These are phyloP conservation scores for Diadema setosum DNA, from an alignment of 35 echinoderm and acorn worm species.

Conservation along the genomic window DNA sequence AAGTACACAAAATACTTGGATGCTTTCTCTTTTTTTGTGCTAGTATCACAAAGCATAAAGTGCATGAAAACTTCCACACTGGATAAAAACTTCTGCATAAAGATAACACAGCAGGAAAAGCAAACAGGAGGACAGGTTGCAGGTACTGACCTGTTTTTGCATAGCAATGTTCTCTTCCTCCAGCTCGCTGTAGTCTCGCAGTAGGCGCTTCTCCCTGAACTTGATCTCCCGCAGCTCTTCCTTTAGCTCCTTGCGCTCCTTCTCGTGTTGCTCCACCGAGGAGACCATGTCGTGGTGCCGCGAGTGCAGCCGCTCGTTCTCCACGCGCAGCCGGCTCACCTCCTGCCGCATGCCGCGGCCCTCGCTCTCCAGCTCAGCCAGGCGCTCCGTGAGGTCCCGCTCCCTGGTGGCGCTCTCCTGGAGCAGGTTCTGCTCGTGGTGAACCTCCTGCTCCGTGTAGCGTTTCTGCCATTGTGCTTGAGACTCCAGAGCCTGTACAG, in stretches of 20 bases:
- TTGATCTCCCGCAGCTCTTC: conserved; percentile 87
- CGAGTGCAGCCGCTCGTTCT: conserved; percentile 77
- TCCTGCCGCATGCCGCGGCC: conserved; percentile 48
- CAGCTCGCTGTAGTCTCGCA: conserved; percentile 95
- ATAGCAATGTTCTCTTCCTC: conserved; percentile 97
- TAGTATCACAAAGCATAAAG: too few species aligned
- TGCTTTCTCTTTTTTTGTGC: too few species aligned
- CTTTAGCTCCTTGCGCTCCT: conserved; percentile 54
- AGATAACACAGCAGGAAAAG: too few species aligned
- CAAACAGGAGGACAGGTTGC: too few species aligned
- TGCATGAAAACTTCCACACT: too few species aligned
- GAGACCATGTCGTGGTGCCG: conserved; percentile 54
- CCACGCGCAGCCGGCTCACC: conserved; percentile 54
- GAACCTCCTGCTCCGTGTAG: conserved; percentile 66
- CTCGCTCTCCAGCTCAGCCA: conserved; percentile 76
- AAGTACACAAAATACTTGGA: too few species aligned
- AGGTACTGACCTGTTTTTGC: conserved; percentile 89
- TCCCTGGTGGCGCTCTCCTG: conserved; percentile 84
- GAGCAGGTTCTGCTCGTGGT: conserved; percentile 82
- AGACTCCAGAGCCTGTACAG: conserved; percentile 74
- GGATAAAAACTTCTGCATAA: too few species aligned
- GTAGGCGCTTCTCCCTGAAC: conserved; percentile 77
- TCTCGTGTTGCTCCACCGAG: conserved; percentile 61
- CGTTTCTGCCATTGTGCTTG: conserved; percentile 64
- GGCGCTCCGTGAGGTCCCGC: conserved; percentile 57